A percentile compares a stretch with the other conserved stretches of the same genome.
These are phyloP conservation scores for Calliphora vicina DNA, from an alignment of 1,140 invertebrate species.

Conservation along the genomic window DNA sequence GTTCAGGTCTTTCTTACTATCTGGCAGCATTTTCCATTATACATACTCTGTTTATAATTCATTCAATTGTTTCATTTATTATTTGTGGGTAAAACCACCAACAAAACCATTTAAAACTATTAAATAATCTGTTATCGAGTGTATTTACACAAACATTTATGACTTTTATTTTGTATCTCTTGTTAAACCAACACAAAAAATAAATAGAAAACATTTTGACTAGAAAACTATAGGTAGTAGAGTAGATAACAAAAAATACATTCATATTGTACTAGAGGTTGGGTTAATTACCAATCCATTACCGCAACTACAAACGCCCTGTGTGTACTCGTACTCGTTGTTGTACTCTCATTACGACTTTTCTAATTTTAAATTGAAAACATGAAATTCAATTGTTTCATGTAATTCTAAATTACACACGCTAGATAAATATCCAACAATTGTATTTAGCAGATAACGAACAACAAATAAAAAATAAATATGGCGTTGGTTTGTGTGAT, in stretches of 20 bases:
- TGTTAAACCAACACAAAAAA: neutral
- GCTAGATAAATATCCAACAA: neutral
- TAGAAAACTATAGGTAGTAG: too few species aligned
- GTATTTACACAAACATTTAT: conserved; percentile 24
- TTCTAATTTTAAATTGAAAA: neutral
- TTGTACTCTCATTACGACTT: neutral
- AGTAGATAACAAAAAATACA: neutral
- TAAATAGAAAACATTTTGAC: neutral
- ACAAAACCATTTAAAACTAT: neutral
- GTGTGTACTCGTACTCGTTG: too few species aligned
- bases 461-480: neutral
- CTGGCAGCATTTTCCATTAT: too few species aligned
- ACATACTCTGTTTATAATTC: too few species aligned
- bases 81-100: too few species aligned
- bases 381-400: neutral
- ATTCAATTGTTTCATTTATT: too few species aligned
- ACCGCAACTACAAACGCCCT: too few species aligned
- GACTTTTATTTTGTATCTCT: neutral
- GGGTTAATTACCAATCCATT: neutral
- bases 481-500: neutral
- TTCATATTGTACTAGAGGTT: neutral
- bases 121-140: conserved; percentile 26
- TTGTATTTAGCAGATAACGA: too few species aligned
- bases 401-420: neutral
- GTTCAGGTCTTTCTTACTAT: too few species aligned